Evolutionary conservation across 2,113 vertebrate species (phyloP).

Genomic region (Callorhinus ursinus): DNA sequence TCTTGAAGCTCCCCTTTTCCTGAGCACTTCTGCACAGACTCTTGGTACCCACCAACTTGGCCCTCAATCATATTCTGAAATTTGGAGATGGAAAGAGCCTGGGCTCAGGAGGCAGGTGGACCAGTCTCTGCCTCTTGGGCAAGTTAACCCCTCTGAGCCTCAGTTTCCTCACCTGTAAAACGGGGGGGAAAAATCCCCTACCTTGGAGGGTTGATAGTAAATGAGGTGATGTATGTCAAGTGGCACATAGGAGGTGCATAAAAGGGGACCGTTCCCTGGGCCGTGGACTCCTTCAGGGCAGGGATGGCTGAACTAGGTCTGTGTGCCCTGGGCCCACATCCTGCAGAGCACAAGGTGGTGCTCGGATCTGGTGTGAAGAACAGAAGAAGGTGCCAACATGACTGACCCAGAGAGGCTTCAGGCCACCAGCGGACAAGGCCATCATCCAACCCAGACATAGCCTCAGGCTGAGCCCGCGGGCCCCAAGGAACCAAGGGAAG

Average conservation of each 20-base stretch:
- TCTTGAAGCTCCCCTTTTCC: neutral
- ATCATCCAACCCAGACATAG: neutral
- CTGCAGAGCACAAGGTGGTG: neutral
- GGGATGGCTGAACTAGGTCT: neutral
- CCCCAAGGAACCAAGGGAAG: neutral
- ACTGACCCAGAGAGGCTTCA: neutral
- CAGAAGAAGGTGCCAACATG: neutral
- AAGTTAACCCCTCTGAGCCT: neutral
- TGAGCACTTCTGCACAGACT: neutral
- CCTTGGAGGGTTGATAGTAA: neutral
- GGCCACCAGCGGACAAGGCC: neutral
- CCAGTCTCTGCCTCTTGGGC: neutral
- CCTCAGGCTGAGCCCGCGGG: neutral
- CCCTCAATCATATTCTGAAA: neutral
- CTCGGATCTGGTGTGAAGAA: neutral
- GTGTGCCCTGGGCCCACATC: neutral
- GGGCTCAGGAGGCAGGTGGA: neutral
- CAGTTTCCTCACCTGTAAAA: neutral
- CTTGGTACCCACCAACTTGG: neutral
- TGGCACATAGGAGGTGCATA: neutral
- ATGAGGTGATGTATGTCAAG: neutral
- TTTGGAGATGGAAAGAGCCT: neutral
- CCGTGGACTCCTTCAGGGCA: neutral
- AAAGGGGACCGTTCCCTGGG: neutral
- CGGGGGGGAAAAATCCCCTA: neutral